Conservation (phyloP, 2,113 vertebrate genomes). For the Capra hircus region DNA sequence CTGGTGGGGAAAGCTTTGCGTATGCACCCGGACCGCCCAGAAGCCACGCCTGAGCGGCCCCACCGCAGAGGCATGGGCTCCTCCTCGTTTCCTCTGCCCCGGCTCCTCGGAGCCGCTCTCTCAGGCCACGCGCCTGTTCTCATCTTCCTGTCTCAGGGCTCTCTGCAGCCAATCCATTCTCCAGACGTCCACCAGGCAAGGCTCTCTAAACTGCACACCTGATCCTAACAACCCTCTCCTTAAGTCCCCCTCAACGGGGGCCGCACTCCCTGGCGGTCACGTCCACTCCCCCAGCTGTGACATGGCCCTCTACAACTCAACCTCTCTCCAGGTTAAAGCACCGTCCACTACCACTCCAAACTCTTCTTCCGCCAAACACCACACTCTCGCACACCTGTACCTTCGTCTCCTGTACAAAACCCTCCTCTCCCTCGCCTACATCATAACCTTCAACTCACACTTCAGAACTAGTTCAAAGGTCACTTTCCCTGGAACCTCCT, state of each 20-base stretch:
- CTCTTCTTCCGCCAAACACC: background rate
- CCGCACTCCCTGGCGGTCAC: background rate
- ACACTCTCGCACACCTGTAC: background rate
- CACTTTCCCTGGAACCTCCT: background rate
- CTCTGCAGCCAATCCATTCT: background rate
- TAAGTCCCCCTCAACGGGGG: background rate
- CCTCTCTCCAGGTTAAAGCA: background rate
- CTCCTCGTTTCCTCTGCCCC: background rate
- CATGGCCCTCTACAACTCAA: background rate
- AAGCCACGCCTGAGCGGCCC: background rate
- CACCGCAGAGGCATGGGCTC: accelerated
- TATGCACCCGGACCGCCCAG: background rate
- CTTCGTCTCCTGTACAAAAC: background rate
- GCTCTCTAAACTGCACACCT: background rate
- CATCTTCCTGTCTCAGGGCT: background rate
- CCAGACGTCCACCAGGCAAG: background rate
- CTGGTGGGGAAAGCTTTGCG: background rate
- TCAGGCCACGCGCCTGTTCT: accelerated
- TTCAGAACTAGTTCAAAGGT: background rate
- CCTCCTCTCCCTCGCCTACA: too few relatives aligned
- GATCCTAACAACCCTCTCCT: background rate
- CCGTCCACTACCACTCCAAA: too few relatives aligned
- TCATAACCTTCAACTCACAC: background rate
- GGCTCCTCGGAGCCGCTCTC: background rate
- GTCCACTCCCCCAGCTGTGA: background rate